Evolutionary conservation across 2,888 invertebrate species (phyloP), one percentile per base, ranked within the genome.

Genomic region (Vesta saturnalis): DNA sequence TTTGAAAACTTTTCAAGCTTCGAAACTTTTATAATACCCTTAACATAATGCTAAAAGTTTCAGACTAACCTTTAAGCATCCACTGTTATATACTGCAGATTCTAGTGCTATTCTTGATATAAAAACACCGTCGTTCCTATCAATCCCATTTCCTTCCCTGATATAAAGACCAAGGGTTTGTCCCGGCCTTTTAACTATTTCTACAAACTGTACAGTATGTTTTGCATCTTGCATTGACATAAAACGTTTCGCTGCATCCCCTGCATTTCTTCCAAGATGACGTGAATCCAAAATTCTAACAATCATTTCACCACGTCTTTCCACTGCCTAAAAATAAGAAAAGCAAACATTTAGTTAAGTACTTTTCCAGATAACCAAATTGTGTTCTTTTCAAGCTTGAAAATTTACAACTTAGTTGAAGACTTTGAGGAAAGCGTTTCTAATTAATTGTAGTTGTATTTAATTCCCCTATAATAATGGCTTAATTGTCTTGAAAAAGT

Each of bases 121-220:
- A 87, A 99, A 99, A 70, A 99, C 99, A 54, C 99, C 99, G 79
- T 97, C 97, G 55, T 92, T 91, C 70, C 97, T 90, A 79, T 96
- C 95, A 62, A 94, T 91, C n/a, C 98, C 99, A 81, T 99, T 98
- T n/a, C 99, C 98, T 89, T 99, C 99, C 46, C 98, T 90, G 80
- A 99, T 98, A 85, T 99, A 99, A 69, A 99, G 89, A 49, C 99
- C 99, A 72, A 99, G 87, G 30, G 98, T 98, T 85, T 99, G 99
- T 12, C 99, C 99, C 0, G 99, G 99, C 77, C 98, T 90, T 85
- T 99, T 99, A 75, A 99, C 97, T 80, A 99, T 98, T 86, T 99
- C 99, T 77, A 99, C 97, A 81, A 97, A 91, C 83, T 94, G 90
- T 70, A 96, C 94, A 76, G 91, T 89, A 71, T 83, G 83, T 72